Conservation (phyloP, 2,113 vertebrate species). For the Anguilla japonica region DNA sequence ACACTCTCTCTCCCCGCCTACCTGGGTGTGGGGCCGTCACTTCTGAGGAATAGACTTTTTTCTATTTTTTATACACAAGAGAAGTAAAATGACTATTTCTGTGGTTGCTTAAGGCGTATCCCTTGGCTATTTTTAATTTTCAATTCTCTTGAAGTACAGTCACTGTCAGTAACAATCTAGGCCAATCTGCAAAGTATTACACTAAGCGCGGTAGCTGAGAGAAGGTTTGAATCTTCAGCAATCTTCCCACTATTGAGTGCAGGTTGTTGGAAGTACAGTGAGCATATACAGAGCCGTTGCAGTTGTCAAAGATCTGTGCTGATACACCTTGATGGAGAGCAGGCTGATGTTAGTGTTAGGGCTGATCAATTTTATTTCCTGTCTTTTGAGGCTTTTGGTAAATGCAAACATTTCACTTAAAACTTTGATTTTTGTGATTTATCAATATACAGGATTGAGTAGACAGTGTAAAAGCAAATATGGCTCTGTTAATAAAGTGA, state of each 20-base stretch:
- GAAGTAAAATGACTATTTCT: not conserved
- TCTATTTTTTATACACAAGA: not conserved
- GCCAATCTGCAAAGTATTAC: not conserved
- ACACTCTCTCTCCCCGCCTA: not conserved
- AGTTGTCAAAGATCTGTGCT: too few species aligned
- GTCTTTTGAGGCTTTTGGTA: too few species aligned
- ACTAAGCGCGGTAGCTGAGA: too few species aligned
- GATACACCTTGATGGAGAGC: too few species aligned
- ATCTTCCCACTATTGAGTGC: too few species aligned
- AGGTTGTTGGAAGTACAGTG: too few species aligned
- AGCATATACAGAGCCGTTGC: too few species aligned
- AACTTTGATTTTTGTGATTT: too few species aligned
- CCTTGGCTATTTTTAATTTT: not conserved
- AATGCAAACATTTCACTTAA: too few species aligned
- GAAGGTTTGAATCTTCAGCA: too few species aligned
- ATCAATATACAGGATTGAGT: not conserved
- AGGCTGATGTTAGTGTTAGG: too few species aligned
- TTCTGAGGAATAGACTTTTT: not conserved
- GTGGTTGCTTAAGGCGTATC: not conserved
- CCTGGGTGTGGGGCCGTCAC: not conserved
- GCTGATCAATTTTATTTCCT: too few species aligned
- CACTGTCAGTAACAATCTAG: constrained; percentile 5
- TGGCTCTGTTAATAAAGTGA: not conserved
- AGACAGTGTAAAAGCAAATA: not conserved
- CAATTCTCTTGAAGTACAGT: not conserved